These are phyloP conservation scores for Palythoa grandis DNA, from an alignment of 92 coral and sea anemone genomes.

Conservation along the genomic window DNA sequence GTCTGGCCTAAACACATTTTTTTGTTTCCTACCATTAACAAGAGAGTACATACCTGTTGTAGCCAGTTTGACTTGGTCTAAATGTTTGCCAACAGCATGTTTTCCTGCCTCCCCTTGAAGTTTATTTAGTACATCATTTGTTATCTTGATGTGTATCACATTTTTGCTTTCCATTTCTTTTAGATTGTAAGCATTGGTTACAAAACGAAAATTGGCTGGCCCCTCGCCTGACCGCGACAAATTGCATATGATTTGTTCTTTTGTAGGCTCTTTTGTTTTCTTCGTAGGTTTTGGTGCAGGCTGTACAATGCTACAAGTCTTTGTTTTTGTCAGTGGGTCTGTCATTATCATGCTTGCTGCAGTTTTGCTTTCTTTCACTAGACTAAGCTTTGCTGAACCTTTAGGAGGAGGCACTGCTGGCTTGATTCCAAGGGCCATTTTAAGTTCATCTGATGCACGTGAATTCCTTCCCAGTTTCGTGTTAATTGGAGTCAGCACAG, in stretches of 20 bases:
- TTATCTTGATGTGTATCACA: slow-evolving; percentile 77
- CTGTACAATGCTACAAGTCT: not conserved
- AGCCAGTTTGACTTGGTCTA: slow-evolving; percentile 16
- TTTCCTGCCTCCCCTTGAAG: slow-evolving; percentile 25
- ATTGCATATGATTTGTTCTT: slow-evolving; percentile 75
- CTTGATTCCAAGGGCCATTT: slow-evolving; percentile 46
- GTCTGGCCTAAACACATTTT: too few species aligned
- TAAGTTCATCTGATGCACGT: slow-evolving; percentile 44
- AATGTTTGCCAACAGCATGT: slow-evolving; percentile 16
- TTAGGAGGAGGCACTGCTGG: not conserved
- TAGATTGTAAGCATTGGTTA: slow-evolving; percentile 61
- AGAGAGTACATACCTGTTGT: not conserved
- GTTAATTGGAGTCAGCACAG: not conserved
- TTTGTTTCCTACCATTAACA: too few species aligned
- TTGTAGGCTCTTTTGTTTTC: slow-evolving; percentile 31
- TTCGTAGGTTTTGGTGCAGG: slow-evolving; percentile 35
- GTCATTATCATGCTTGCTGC: not conserved
- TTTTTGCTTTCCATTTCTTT: slow-evolving; percentile 79
- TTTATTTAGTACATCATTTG: slow-evolving; percentile 58
- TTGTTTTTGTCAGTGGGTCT: not conserved
- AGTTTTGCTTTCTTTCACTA: not conserved
- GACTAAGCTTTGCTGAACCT: not conserved
- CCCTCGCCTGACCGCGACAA: slow-evolving; percentile 60
- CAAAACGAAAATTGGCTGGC: slow-evolving; percentile 50
- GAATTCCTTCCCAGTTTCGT: slow-evolving; percentile 23